Conservation (phyloP, 1,140 invertebrate genomes). For the Dysdera silvatica region DNA sequence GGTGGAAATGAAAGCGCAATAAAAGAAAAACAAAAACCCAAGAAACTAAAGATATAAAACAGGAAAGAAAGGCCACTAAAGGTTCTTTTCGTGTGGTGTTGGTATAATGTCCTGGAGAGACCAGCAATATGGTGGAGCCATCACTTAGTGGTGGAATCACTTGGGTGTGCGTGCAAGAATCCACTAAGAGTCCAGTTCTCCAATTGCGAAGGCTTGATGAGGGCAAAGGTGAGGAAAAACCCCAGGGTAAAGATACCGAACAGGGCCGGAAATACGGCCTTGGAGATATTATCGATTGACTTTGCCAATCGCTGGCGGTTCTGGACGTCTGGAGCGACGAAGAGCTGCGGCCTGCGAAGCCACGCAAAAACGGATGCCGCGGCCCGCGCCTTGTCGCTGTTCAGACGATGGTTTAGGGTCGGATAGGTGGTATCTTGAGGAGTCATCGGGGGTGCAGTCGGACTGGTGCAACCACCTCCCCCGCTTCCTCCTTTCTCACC, state of each 20-base stretch:
- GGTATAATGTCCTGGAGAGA: no score
- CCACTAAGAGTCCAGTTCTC: conserved; percentile 34
- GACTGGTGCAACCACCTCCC: no score
- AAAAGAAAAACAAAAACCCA: no score
- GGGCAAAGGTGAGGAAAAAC: conserved; percentile 77
- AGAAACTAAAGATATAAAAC: no score
- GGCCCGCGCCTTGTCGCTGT: conserved; percentile 31
- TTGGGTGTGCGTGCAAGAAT: no score
- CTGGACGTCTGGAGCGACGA: conserved; percentile 58
- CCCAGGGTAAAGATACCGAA: conserved; percentile 86
- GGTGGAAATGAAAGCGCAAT: no score
- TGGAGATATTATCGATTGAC: conserved; percentile 85
- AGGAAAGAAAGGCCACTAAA: no score
- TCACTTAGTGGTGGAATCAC: no score
- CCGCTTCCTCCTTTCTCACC: no score
- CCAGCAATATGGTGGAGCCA: no score
- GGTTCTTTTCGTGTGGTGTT: no score
- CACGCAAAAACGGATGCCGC: conserved; percentile 33
- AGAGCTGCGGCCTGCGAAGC: conserved; percentile 29
- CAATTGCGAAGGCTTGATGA: conserved; percentile 32
- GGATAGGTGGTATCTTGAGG: not conserved
- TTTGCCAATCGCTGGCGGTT: conserved; percentile 70
- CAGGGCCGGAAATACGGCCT: conserved; percentile 81
- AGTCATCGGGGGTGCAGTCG: conserved; percentile 5
- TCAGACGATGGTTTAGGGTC: conserved; percentile 18